Base-by-base conservation (phyloP, 1,140 invertebrate species). In the Drosophila novamexicana region DNA sequence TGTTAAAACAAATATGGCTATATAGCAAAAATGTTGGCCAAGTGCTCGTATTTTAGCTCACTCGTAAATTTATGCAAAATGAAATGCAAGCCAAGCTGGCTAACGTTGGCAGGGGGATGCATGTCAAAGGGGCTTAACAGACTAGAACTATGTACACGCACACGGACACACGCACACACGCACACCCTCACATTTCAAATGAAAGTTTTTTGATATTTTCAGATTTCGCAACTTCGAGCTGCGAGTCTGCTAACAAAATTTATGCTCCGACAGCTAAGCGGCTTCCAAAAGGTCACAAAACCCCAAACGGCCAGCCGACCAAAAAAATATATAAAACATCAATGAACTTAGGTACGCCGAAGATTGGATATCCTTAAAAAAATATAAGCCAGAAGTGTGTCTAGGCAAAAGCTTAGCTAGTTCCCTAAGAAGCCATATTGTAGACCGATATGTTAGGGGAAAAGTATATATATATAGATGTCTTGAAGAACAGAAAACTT, bases 31-130 rank as follows among this genome's bases (percentile, higher is more conserved):
- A 68, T 61, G 64, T 61, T 61, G 56, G 57, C 65, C 65, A 54
- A 74, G 65, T 42, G 58, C 52, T 69, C 58, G 36, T 68, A 70
- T 61, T 52, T 56, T 68, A 64, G 58, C 37, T 52, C 66, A 36
- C 58, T 70, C 32, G 50, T 56, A 52, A 74, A 67, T 69, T 74
- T 75, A 75, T 75, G 72, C 53, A 75, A 75, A 70, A 70, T 70
- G 58, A 70, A 75, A 75, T 63, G 39, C 62, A 75, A 64, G 72
- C 52, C 50, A 70, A 70, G 52, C 44, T 36, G 9, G 44, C 34
- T 39, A 72, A 67, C 54, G 61, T 63, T 16, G 44, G 49, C 50
- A n/a, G 18, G 36, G 36, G 53, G 10, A 7, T 10, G 50, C 42
- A 52, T 40, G 7, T 10, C 34, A 36, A 67, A 59, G 64, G 14